phyloP scores from a whole-genome alignment of 2,113 vertebrate genomes.

The Myiozetetes cayanensis region DNA sequence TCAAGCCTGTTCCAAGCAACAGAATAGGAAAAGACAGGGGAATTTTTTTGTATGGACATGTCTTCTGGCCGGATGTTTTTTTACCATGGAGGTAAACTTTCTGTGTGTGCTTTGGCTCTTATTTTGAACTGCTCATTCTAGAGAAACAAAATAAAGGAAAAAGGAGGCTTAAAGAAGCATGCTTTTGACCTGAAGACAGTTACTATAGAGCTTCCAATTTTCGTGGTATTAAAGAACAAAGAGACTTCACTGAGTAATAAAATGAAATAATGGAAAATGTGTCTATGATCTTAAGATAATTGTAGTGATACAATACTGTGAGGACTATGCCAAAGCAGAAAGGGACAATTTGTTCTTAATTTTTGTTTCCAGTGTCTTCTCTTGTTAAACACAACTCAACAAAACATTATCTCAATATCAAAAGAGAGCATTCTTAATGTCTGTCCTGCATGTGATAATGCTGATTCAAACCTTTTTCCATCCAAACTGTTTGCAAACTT shows the following conservation, averaged over 20 bases:
- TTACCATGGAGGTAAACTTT: neutral
- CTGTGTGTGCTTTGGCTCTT: neutral
- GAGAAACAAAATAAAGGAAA: neutral
- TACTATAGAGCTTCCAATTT: neutral
- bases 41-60: neutral
- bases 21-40: neutral
- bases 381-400: slow-evolving; percentile 6
- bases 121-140: neutral
- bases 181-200: neutral
- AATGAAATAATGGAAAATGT: slow-evolving; percentile 49
- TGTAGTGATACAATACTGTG: neutral
- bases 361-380: slow-evolving; percentile 19
- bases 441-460: neutral
- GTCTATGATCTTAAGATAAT: neutral
- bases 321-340: neutral
- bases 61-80: neutral
- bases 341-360: neutral
- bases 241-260: neutral
- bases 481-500: neutral
- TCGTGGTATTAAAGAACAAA: neutral
- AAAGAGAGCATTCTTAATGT: neutral
- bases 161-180: neutral
- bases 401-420: neutral
- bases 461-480: neutral
- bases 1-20: neutral